These are phyloP conservation scores for Syrmaticus mikado DNA, from an alignment of 2,113 vertebrate species.

Conservation along the genomic window DNA sequence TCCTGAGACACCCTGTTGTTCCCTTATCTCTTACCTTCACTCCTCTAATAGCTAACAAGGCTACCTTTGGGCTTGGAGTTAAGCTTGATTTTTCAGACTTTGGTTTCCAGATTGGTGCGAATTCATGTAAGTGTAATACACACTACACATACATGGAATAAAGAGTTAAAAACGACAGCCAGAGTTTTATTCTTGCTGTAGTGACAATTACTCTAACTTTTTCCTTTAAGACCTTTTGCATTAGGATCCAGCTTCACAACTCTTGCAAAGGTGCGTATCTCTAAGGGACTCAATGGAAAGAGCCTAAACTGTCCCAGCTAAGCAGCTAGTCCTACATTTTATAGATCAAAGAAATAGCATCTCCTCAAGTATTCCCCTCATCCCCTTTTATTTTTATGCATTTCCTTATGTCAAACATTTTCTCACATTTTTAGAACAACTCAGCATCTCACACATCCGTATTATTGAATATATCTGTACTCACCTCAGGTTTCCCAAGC, in stretches of 20 bases:
- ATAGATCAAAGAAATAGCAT: not conserved
- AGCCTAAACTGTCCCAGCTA: not conserved
- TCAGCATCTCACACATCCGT: not conserved
- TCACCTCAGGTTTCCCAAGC: not conserved
- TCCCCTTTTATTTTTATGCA: not conserved
- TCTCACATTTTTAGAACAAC: not conserved
- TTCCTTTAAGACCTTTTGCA: not conserved
- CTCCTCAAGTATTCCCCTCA: not conserved
- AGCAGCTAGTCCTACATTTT: not conserved
- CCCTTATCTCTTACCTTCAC: not conserved
- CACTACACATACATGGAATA: not conserved
- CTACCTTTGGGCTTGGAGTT: not conserved
- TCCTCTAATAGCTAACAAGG: not conserved
- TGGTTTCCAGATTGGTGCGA: not conserved
- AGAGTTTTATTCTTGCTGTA: not conserved
- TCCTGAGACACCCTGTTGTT: not conserved
- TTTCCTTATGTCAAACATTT: not conserved
- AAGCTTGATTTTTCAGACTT: not conserved
- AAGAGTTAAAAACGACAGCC: not conserved
- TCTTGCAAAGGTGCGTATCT: not conserved
- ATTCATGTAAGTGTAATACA: fast-evolving
- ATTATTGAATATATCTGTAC: not conserved
- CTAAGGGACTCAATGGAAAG: not conserved
- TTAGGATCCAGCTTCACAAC: not conserved
- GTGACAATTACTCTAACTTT: not conserved